These are phyloP conservation scores for Sympetrum striolatum DNA, from an alignment of 2,888 invertebrate species.

Conservation along the genomic window DNA sequence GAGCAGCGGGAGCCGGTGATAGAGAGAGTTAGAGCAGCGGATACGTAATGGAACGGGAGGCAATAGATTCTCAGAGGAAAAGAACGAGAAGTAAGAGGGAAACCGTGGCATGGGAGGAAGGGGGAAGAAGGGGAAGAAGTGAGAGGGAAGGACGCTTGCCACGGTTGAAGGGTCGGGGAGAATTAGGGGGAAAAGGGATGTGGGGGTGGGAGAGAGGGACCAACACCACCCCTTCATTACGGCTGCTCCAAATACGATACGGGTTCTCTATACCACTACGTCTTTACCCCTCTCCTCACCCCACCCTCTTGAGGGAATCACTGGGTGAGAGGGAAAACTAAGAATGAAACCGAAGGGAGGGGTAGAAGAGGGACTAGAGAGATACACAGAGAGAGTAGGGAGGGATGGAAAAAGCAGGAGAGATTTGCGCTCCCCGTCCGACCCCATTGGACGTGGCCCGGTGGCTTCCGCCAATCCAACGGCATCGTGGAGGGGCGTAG, in stretches of 20 bases:
- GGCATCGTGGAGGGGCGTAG: constrained; percentile 23
- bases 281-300: background rate
- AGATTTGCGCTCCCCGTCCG: constrained; percentile 34
- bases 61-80: background rate
- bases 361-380: background rate
- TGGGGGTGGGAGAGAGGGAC: background rate
- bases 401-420: background rate
- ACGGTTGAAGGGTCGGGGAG: background rate
- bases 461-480: constrained; percentile 36
- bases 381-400: background rate
- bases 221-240: background rate
- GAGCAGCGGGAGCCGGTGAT: background rate
- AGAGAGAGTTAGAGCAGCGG: background rate
- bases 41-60: background rate
- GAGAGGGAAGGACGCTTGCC: background rate
- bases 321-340: background rate
- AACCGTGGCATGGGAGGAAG: background rate
- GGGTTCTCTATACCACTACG: background rate
- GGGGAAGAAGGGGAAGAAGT: background rate
- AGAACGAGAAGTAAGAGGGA: background rate
- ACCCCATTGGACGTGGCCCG: constrained; percentile 35
- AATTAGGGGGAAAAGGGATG: background rate
- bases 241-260: background rate
- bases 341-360: background rate
- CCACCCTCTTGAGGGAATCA: background rate